Evolutionary conservation across 2,113 vertebrate genomes (phyloP), one percentile per base, ranked within the genome.

Genomic region (Jacana jacana): DNA sequence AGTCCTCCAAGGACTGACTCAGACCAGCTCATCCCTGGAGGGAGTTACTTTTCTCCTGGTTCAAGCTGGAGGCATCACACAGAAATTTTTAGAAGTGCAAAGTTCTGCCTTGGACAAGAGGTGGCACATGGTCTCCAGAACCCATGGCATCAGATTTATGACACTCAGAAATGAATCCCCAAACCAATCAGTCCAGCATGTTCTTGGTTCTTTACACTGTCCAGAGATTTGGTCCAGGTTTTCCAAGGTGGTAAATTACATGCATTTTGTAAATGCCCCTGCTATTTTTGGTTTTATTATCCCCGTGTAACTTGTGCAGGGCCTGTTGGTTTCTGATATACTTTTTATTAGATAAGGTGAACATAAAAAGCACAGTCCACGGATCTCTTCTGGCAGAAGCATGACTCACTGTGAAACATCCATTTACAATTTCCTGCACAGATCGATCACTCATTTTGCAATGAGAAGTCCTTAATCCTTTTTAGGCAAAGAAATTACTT

Each of bases 261-360:
- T 24, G 70, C 0, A 19, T 68, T 76, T 76, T 33, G 44, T 48
- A 93, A 92, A 76, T 8, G 27, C 9, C 76, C 2, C 72, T 48
- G 12, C 10, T 73, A 33, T 66, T 91, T n/a, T 16, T 2, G 10
- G 27, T 69, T 92, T 77, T 90, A 31, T 28, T 71, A 42, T 42
- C 86, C 23, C 20, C 22, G 4, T 0, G 0, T 52, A 61, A 77
- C 31, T 40, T 83, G 49, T 2, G 1, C 4, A 86, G 14, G 18
- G 49, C 16, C 17, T 89, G 31, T 13, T 81, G 22, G 31, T 81
- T 31, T 95, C 60, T 58, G 40, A 54, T 19, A 90, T 30, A 3
- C 46, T n/a, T 92, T 83, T 73, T 49, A 4, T 54, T 73, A 77
- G 28, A 81, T 9, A 40, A 77, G 15, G 60, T 58, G 69, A 70